Evolutionary conservation across 2,888 invertebrate genomes (phyloP), one percentile per base, ranked within the genome.

Genomic region (Cantharis nigra): DNA sequence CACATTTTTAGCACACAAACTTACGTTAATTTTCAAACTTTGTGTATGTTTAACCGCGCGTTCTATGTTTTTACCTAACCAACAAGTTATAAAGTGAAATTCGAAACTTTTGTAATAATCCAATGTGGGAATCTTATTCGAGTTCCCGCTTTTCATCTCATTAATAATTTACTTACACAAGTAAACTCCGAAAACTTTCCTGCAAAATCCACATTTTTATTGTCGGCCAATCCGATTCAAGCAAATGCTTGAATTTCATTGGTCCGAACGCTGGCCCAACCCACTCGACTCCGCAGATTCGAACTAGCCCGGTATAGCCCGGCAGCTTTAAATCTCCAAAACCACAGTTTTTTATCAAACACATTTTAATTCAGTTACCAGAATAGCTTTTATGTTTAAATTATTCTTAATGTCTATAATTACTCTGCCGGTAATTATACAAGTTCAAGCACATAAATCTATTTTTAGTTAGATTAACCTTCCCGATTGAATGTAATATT

Each of bases 381-480:
- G 18, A 18, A 67, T 67, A 67, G n/a, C 65, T 67, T 67, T 20
- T n/a, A 49, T 49, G 49, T 49, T 64, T 18, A 67, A 67, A 67
- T 67, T 67, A 18, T 26, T 67, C 23, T n/a, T 67, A 67, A 67
- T 67, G 65, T 26, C 23, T 67, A 67, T 67, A 67, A 67, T 67
- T 67, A 67, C 13, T 9, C 18, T 9, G n/a, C 13, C 5, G n/a
- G 26, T 67, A 23, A 65, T 67, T 23, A 67, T 67, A 67, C 65
- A 67, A 67, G 65, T 67, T 67, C 65, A 67, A 67, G 65, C 65
- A 67, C 65, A 67, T 67, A 23, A 67, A 67, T 67, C 65, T 67
- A 23, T 67, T 23, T 20, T 67, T 23, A 67, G 26, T 67, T 67
- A 67, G 65, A 67, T 67, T 67, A 67, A 13, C 65, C 65, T 67